Evolutionary conservation across 2,113 vertebrate genomes (phyloP), one percentile per base, ranked within the genome.

Genomic region (Arothron firmamentum): DNA sequence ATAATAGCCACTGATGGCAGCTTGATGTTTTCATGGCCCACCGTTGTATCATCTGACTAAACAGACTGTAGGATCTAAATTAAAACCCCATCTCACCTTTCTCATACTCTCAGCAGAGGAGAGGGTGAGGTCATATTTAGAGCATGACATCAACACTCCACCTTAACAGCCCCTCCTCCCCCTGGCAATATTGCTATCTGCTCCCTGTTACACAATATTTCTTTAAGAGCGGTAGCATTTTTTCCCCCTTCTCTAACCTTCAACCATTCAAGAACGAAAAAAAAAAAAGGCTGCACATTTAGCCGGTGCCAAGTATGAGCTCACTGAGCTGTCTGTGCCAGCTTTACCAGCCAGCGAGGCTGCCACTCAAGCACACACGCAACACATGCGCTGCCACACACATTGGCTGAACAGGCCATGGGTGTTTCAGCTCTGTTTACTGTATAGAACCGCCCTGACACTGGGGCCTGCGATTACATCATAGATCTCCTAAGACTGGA

Each of bases 221-320:
- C 87, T 88, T 86, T 83, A 86, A 86, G 84, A 86, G 83, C 68
- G 71, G 76, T 70, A 66, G 74, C 72, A 66, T 68, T 58, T 69
- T 74, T 74, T 60, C 67, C 60, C 18, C 1, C 18, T 42, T 23
- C 58, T 17, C 20, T 38, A 38, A 38, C 34, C 34, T 64, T 76
- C 63, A 74, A 67, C 71, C 75, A 83, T 78, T 85, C 75, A 79
- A 59, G 55, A 28, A 41, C 19, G 75, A 72, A 72, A 78, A 80
- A 72, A n/a, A 28, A 15, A 28, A 9, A 28, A 28, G 59, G 69
- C 78, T 80, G 76, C 61, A 87, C 88, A 90, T 91, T 89, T 85
- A 84, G 72, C 62, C 53, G 56, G 77, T 92, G 94, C 94, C 94
- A 95, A 92, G 78, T 88, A 93, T 94, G 92, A 96, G 90, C 92